phyloP scores from a whole-genome alignment of 1,140 invertebrate genomes.

The Aphidius gifuensis region DNA sequence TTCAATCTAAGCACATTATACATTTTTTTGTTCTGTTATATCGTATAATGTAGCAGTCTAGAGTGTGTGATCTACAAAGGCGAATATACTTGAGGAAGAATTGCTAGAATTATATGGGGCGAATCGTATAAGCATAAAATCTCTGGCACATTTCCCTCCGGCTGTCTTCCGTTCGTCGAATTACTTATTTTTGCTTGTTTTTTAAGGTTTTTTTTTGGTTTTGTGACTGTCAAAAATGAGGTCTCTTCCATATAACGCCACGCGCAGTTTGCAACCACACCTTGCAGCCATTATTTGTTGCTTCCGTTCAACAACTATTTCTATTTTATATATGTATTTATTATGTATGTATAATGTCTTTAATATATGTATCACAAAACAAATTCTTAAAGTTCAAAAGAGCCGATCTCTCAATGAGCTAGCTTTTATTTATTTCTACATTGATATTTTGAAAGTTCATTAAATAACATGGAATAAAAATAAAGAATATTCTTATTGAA shows the following conservation, averaged over 20 bases:
- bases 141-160: constrained; percentile 23
- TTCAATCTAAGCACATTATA: no score
- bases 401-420: no score
- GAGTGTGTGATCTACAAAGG: constrained; percentile 42
- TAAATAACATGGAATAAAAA: no score
- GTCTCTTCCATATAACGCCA: constrained; percentile 33
- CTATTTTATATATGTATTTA: background rate
- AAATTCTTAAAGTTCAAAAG: no score
- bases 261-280: constrained; percentile 52
- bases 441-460: no score
- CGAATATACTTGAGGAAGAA: constrained; percentile 44
- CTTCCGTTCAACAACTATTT: constrained; percentile 43
- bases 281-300: constrained; percentile 51
- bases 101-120: constrained; percentile 53
- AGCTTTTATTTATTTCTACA: no score
- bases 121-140: constrained; percentile 38
- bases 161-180: constrained; percentile 17
- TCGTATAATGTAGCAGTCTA: no score
- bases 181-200: background rate
- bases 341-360: no score
- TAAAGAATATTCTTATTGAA: no score
- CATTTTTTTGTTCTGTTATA: no score
- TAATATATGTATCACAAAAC: no score
- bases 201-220: background rate
- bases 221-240: no score